Base-by-base conservation (phyloP, 2,797 vertebrate species). In the Falco rusticolus region DNA sequence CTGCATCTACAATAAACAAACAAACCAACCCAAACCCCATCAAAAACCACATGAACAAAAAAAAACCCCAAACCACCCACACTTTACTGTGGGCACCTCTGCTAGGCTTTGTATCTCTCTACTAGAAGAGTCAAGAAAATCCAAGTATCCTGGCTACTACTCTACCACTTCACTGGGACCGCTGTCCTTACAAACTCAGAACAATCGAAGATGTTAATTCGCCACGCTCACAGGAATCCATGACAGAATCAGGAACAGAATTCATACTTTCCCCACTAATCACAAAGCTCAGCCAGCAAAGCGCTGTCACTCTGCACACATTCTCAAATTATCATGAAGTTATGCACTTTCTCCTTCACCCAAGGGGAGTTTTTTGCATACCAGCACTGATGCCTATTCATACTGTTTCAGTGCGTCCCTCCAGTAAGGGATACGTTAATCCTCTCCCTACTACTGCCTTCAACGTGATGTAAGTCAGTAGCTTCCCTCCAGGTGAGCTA, bases 391-490 rank as follows among this genome's bases (percentile, higher is more conserved):
- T 21, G 34, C 9, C 34, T 22, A 33, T 21, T 60, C 17, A 51
- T 2, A 17, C 5, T 34, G 11, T 39, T 64, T 47, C 70, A 47
- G 19, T 34, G 39, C 13, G 21, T 69, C n/a, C 16, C 33, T 43
- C 51, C 54, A 28, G 16, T 5, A 31, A n/a, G 11, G 0, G 2
- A 61, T 8, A 41, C 3, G 6, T 39, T 28, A n/a, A 43, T 83
- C 53, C 13, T n/a, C 65, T 75, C 64, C 51, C 21, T 56, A 4
- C 8, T 54, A 48, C 33, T 34, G 63, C 68, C 69, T 77, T 54
- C 43, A 39, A 34, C 8, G 1, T 1, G 10, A 25, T 8, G 16
- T 2, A 28, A 60, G 0, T 39, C 68, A 41, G 31, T 5, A 29
- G 8, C 4, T 75, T 69, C 47, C 54, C 13, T 54, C 26, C 53